phyloP scores from a whole-genome alignment of 2,797 vertebrate genomes.

The Discoglossus pictus region DNA sequence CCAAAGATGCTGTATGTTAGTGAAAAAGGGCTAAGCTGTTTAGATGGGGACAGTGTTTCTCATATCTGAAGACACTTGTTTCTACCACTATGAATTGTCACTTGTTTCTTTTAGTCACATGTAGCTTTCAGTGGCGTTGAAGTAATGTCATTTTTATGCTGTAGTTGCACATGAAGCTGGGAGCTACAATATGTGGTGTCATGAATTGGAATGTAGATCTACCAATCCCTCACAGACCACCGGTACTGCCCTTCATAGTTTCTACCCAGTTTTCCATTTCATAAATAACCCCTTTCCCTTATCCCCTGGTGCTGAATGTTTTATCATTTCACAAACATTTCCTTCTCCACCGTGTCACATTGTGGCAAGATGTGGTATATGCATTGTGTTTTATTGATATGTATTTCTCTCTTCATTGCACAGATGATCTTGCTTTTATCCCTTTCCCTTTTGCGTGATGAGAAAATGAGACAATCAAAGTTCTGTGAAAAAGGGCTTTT shows the following conservation, averaged over 20 bases:
- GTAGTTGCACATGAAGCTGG: constrained; percentile 43
- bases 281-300: neutral
- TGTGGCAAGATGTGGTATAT: constrained; percentile 2
- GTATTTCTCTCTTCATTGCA: constrained; percentile 2
- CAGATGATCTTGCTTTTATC: neutral
- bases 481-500: constrained; percentile 72
- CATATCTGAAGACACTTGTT: constrained; percentile 2
- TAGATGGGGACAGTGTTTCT: constrained; percentile 1
- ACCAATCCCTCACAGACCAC: constrained; percentile 21
- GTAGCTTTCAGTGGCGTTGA: constrained; percentile 7
- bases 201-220: constrained; percentile 3
- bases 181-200: constrained; percentile 19
- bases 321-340: constrained; percentile 6
- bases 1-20: constrained; percentile 26
- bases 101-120: constrained; percentile 3
- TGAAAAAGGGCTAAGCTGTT: constrained; percentile 36
- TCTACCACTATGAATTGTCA: neutral
- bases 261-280: constrained; percentile 4
- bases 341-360: neutral
- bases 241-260: constrained; percentile 21
- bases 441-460: constrained; percentile 44
- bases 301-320: constrained; percentile 3
- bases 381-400: neutral
- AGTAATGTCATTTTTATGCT: constrained; percentile 16
- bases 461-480: constrained; percentile 70